Percentiles rank a stretch among this genome's conserved stretches.
phyloP scores from a whole-genome alignment of 2,888 invertebrate genomes.

The Xestoiulus laeticollis region DNA sequence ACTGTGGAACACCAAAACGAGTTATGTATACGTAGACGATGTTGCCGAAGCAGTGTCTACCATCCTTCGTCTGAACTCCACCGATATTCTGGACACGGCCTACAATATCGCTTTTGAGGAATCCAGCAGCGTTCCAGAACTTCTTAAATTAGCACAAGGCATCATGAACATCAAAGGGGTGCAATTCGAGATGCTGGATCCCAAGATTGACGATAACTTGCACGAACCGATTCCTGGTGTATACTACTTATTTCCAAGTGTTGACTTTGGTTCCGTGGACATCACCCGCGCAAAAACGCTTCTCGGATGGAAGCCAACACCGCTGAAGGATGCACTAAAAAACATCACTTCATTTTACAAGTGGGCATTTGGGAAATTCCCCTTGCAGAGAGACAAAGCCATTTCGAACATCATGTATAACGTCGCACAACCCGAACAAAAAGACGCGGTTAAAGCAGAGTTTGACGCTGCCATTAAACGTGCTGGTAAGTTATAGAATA shows the following conservation, averaged over 20 bases:
- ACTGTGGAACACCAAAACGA: slow-evolving; percentile 61
- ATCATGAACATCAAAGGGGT: slow-evolving; percentile 53
- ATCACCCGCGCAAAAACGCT: slow-evolving; percentile 62
- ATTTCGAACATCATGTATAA: slow-evolving; percentile 55
- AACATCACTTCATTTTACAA: slow-evolving; percentile 64
- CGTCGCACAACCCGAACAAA: slow-evolving; percentile 45
- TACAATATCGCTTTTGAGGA: slow-evolving; percentile 65
- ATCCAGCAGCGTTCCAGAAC: slow-evolving; percentile 61
- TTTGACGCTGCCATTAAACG: slow-evolving; percentile 19
- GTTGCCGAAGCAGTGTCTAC: slow-evolving; percentile 62
- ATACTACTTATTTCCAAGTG: slow-evolving; percentile 64
- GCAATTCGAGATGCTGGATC: slow-evolving; percentile 47
- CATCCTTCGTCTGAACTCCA: slow-evolving; percentile 57
- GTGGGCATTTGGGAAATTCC: slow-evolving; percentile 60
- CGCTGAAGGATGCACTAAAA: slow-evolving; percentile 61
- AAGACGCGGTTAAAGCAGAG: background rate
- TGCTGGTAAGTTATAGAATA: background rate
- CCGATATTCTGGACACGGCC: slow-evolving; percentile 60
- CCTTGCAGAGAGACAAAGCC: slow-evolving; percentile 59
- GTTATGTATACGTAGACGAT: slow-evolving; percentile 65
- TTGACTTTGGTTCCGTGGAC: slow-evolving; percentile 63
- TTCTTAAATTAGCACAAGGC: slow-evolving; percentile 59
- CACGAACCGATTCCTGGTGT: slow-evolving; percentile 56
- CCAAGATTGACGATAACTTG: slow-evolving; percentile 53
- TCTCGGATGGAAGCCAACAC: slow-evolving; percentile 63